Conservation (phyloP, 2,888 invertebrate genomes). For the Platypus cylindrus region DNA sequence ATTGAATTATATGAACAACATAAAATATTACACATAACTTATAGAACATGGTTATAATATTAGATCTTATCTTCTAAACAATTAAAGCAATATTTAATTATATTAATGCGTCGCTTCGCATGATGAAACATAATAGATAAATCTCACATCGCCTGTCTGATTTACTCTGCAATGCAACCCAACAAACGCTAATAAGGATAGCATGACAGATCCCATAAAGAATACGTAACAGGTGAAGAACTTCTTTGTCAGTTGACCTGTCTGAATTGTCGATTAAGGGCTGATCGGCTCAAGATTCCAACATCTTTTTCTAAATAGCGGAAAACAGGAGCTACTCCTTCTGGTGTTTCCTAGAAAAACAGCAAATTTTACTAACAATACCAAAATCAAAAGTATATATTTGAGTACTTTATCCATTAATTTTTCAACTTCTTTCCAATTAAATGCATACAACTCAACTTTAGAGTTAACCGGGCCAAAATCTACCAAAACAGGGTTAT, state of each 20-base stretch:
- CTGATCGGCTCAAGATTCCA: conserved; percentile 27
- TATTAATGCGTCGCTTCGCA: no score
- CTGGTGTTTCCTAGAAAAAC: conserved; percentile 17
- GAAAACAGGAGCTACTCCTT: conserved; percentile 30
- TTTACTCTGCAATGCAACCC: no score
- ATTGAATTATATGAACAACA: conserved; percentile 1
- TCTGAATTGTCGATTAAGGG: conserved; percentile 22
- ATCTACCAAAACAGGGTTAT: conserved; percentile 26
- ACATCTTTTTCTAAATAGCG: conserved; percentile 30
- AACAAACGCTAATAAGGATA: no score
- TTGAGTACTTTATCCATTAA: conserved; percentile 28
- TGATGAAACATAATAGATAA: no score
- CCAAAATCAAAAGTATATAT: no score
- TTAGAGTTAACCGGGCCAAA: conserved; percentile 30
- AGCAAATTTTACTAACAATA: conserved; percentile 2
- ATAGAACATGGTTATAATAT: conserved; percentile 3
- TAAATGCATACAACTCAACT: conserved; percentile 30
- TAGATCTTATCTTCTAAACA: no score
- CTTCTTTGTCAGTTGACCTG: conserved; percentile 12
- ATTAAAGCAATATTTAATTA: no score
- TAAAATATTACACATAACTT: conserved; percentile 1
- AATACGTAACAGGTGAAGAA: no score
- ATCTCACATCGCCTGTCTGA: no score
- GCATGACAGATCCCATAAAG: no score
- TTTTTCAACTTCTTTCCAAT: conserved; percentile 31